Conservation (phyloP, 35 echinoderm and acorn worm species). For the Diadema setosum region DNA sequence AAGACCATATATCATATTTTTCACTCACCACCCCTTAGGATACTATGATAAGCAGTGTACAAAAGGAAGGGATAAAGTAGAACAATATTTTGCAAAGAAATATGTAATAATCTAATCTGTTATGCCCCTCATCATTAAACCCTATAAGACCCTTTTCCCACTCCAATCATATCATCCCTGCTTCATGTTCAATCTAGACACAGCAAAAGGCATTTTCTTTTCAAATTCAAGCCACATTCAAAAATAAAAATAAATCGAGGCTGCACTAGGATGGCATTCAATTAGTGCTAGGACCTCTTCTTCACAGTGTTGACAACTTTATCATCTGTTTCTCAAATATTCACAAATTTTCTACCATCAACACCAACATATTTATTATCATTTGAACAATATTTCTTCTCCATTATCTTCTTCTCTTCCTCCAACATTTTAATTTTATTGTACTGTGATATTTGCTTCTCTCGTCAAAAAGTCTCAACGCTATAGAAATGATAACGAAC, state of each 20-base stretch:
- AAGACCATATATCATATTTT: too few species aligned
- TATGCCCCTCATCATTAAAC: not conserved
- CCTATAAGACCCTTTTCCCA: not conserved
- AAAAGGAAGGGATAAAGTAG: not conserved
- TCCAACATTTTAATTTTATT: not conserved
- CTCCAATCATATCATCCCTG: too few species aligned
- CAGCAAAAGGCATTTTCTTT: not conserved
- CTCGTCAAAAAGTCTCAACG: not conserved
- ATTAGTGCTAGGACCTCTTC: not conserved
- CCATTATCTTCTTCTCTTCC: not conserved
- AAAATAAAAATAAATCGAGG: conserved; percentile 5
- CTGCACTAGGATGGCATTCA: not conserved
- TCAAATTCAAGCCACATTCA: not conserved
- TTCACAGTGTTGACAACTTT: not conserved
- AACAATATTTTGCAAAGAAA: not conserved
- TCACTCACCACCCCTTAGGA: too few species aligned
- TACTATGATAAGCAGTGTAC: too few species aligned
- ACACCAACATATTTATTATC: not conserved
- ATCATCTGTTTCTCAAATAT: not conserved
- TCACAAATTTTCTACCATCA: not conserved
- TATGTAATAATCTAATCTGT: not conserved
- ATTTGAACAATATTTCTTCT: too few species aligned
- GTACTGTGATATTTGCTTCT: not conserved
- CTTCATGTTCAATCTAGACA: not conserved
- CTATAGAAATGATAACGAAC: not conserved